Conservation (phyloP, 2,113 vertebrate species). For the Pleuronectes platessa region DNA sequence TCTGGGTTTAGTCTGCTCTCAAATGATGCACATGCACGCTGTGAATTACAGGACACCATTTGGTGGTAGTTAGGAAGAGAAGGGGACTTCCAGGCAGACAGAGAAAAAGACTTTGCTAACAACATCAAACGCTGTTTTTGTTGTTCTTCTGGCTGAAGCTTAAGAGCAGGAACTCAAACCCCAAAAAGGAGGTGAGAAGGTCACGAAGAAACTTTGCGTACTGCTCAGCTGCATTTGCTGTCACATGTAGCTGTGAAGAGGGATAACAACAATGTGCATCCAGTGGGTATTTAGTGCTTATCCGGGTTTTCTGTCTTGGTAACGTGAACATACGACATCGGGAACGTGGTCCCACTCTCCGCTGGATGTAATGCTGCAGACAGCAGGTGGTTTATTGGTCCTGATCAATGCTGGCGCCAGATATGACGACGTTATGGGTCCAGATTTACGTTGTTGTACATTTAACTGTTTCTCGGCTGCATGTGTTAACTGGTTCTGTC, state of each 20-base stretch:
- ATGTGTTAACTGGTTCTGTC: neutral
- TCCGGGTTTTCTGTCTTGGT: conserved; percentile 16
- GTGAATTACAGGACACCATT: conserved; percentile 74
- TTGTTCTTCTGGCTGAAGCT: conserved; percentile 61
- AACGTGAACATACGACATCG: neutral
- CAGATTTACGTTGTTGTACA: neutral
- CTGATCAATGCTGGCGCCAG: neutral
- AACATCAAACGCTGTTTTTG: conserved; percentile 70
- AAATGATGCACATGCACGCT: conserved; percentile 64
- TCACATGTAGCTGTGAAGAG: neutral
- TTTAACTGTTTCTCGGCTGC: neutral
- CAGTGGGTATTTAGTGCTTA: neutral
- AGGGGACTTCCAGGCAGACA: conserved; percentile 77
- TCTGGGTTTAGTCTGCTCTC: conserved; percentile 75
- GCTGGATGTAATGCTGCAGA: neutral
- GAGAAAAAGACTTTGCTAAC: conserved; percentile 50
- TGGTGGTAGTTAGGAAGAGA: conserved; percentile 70
- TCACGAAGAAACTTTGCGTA: conserved; percentile 34
- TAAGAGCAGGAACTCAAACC: conserved; percentile 44
- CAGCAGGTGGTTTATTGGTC: neutral
- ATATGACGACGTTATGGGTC: neutral
- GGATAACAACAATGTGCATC: neutral
- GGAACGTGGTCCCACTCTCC: neutral
- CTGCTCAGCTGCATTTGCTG: neutral
- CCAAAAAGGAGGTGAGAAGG: conserved; percentile 47